A percentile compares a stretch with the other conserved stretches of the same genome.
These are phyloP conservation scores for Pangasius mekongensis DNA, from an alignment of 2,797 vertebrate species.

Conservation along the genomic window DNA sequence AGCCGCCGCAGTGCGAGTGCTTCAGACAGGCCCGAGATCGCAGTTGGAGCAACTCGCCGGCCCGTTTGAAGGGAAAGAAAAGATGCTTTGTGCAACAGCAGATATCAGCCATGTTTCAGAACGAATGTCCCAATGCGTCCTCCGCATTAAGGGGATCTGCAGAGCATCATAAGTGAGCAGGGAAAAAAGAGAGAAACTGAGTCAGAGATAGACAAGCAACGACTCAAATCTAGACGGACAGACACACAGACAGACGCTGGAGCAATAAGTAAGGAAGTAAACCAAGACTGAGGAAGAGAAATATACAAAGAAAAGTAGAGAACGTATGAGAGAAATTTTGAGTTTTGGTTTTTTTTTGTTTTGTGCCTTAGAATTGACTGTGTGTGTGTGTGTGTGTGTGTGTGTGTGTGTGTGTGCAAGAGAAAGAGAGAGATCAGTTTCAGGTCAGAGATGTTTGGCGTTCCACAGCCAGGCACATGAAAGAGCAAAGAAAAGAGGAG, in stretches of 20 bases:
- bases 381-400: slow-evolving; percentile 18
- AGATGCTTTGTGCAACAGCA: slow-evolving; percentile 29
- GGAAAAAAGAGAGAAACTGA: neutral
- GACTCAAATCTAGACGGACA: neutral
- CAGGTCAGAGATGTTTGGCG: slow-evolving; percentile 41
- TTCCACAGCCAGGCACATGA: slow-evolving; percentile 40
- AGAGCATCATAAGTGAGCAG: neutral
- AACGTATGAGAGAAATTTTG: neutral
- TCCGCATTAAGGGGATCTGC: neutral
- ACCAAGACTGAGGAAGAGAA: neutral
- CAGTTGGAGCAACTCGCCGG: slow-evolving; percentile 16
- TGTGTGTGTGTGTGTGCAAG: slow-evolving; percentile 10
- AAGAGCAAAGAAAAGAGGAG: slow-evolving; percentile 37
- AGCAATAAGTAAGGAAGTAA: neutral
- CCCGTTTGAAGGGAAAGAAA: slow-evolving; percentile 39
- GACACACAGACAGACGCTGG: neutral
- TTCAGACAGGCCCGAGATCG: slow-evolving; percentile 14
- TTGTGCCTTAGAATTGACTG: neutral
- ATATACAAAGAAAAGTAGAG: neutral
- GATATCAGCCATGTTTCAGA: slow-evolving; percentile 10
- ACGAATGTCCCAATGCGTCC: neutral
- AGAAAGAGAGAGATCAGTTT: slow-evolving; percentile 38
- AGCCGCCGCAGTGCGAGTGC: neutral
- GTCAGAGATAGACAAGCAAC: neutral
- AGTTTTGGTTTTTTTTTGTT: neutral